phyloP scores from a whole-genome alignment of 2,113 vertebrate genomes.

The Acrocephalus arundinaceus region DNA sequence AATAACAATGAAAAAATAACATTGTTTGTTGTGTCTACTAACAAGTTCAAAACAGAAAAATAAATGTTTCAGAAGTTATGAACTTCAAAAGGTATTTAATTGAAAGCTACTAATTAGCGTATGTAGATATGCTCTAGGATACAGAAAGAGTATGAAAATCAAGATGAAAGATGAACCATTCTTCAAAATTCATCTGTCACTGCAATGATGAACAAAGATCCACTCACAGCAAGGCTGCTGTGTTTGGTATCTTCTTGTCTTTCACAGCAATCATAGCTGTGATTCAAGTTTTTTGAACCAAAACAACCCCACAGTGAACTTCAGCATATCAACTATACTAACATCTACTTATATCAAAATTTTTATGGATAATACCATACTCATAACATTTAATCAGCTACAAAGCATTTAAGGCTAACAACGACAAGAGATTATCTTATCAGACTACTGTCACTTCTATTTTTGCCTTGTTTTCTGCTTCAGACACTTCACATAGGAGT shows the following conservation, averaged over 20 bases:
- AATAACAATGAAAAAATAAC: background rate
- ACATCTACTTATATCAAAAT: background rate
- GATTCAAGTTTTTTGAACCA: background rate
- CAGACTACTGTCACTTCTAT: background rate
- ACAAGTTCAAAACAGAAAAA: background rate
- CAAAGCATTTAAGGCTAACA: background rate
- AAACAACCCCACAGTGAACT: background rate
- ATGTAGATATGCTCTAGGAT: background rate
- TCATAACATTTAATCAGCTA: background rate
- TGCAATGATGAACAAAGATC: background rate
- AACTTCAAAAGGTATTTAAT: slow-evolving; percentile 4
- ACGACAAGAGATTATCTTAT: background rate
- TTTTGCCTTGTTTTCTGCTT: background rate
- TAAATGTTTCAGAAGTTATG: background rate
- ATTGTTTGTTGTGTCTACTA: background rate
- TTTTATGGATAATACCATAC: background rate
- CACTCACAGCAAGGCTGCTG: background rate
- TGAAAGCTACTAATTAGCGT: background rate
- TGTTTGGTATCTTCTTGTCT: background rate
- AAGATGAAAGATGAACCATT: background rate
- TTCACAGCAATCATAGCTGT: background rate
- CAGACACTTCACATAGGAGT: background rate
- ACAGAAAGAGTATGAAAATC: background rate
- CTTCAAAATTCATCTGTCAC: background rate
- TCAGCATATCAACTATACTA: background rate